Evolutionary conservation across 2,888 invertebrate genomes (phyloP), one percentile per base, ranked within the genome.

Genomic region (Eupeodes latifasciatus): DNA sequence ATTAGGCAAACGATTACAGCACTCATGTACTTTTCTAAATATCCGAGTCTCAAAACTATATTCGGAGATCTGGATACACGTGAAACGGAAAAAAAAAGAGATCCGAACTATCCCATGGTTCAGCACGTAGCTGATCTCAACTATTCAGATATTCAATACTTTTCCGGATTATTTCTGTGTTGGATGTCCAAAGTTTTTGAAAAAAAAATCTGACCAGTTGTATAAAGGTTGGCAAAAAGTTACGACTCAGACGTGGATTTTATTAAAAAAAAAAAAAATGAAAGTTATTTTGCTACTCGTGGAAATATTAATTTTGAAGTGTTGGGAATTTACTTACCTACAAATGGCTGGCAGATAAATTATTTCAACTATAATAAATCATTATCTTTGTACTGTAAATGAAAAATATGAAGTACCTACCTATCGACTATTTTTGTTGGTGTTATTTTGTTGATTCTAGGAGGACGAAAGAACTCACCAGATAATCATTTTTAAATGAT

Each of bases 401-500:
- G 40, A 40, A 69, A 19, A 53, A 53, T 53, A 69, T 36, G 11
- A 69, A 69, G 16, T 19, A 40, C 6, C 6, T 40, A 7, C 6
- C 6, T 40, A 40, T 1, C 19, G 19, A 19, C 9, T 40, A 7
- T 40, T 40, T 40, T 40, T 9, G 5, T 40, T 40, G 9, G 9
- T 40, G 5, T 16, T 11, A 59, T 59, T 59, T 74, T 19, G 55
- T 40, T 27, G 44, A 19, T 44, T 27, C 14, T 12, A 40, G 44
- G 3, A 11, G 27, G 40, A 53, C 6, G 36, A 69, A 71, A 40
- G 19, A 55, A 44, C 40, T 71, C 40, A 71, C 14, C 71, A 9
- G 19, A 71, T 71, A 71, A 71, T 71, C 40, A 55, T 55, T 55
- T 40, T 27, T 27, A 27, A 27, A 55, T 71, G 53, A 36, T 55